Conservation (phyloP, 1,140 invertebrate species). For the Bicyclus anynana region DNA sequence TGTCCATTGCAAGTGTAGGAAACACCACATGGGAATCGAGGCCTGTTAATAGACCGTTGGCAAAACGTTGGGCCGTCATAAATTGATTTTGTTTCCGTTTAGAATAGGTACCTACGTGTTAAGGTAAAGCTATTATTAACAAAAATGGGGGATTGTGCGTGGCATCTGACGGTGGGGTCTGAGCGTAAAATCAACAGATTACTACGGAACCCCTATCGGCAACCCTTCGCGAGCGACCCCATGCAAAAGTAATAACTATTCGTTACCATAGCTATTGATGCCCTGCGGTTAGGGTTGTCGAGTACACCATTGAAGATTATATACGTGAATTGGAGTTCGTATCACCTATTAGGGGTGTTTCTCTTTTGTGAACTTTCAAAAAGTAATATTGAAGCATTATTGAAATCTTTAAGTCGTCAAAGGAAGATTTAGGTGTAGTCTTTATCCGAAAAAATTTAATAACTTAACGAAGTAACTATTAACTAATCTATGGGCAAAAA, state of each 20-base stretch:
- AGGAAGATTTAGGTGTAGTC: neutral
- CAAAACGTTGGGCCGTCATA: conserved; percentile 33
- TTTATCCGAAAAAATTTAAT: too few species aligned
- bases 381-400: conserved; percentile 1
- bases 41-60: neutral
- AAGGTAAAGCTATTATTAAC: conserved; percentile 57
- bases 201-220: conserved; percentile 48
- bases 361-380: conserved; percentile 8
- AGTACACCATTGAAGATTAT: conserved; percentile 38
- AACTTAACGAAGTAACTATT: too few species aligned
- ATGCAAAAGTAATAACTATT: conserved; percentile 61
- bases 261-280: conserved; percentile 64
- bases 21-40: conserved; percentile 36
- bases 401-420: neutral
- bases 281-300: conserved; percentile 59
- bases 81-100: conserved; percentile 62
- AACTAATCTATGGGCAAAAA: too few species aligned
- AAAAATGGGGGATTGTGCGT: conserved; percentile 48
- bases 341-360: conserved; percentile 24
- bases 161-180: conserved; percentile 38
- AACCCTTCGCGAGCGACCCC: conserved; percentile 42
- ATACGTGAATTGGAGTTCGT: conserved; percentile 30
- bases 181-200: conserved; percentile 76
- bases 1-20: too few species aligned
- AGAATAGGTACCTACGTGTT: conserved; percentile 63